Evolutionary conservation across 1,140 invertebrate genomes (phyloP), one percentile per base, ranked within the genome.

Genomic region (Zaprionus camerounensis): DNA sequence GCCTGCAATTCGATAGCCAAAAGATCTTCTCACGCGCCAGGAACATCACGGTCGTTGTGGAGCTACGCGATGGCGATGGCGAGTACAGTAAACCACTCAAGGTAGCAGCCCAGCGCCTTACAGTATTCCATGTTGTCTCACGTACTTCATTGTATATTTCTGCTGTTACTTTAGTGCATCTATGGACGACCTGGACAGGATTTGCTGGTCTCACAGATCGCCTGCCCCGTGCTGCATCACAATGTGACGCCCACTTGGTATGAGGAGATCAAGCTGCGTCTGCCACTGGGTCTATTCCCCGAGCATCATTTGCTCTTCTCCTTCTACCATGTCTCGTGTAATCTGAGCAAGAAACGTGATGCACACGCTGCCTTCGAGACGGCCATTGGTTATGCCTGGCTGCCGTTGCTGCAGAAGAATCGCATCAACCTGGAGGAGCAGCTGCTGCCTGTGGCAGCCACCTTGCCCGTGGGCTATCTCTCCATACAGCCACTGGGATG

Each of bases 341-440:
- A 98, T 93, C 94, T 96, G 76, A 95, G 96, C 62, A 97, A 98
- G 92, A 97, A 97, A 87, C 95, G 96, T 77, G 96, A 97, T 76
- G 94, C 85, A 0, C 65, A 88, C 58, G 86, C 95, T 15, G 94
- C 95, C 1, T 95, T 98, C 36, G 98, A 99, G 92, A 96, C 95
- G 66, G 95, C 97, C 75, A 96, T 99, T 64, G 98, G 98, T 0
- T 99, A 97, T 93, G 95, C 98, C 9, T 99, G 98, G 98, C 83
- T 97, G 55, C 97, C 97, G 3, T 94, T 99, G 17, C 92, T 98
- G 22, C 94, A 95, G 81, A 97, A 97, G 92, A 96, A 96, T 76
- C 96, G 96, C 94, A 95, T 96, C 53, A 95, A 96, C 76, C 94
- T 96, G 31, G 97, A 97, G 87, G 95, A 97, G 71, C 96, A 97